These are phyloP conservation scores for Cladorhizidae sp. DNA, from an alignment of 37 sponge, comb jelly and placozoan genomes.

Conservation along the genomic window DNA sequence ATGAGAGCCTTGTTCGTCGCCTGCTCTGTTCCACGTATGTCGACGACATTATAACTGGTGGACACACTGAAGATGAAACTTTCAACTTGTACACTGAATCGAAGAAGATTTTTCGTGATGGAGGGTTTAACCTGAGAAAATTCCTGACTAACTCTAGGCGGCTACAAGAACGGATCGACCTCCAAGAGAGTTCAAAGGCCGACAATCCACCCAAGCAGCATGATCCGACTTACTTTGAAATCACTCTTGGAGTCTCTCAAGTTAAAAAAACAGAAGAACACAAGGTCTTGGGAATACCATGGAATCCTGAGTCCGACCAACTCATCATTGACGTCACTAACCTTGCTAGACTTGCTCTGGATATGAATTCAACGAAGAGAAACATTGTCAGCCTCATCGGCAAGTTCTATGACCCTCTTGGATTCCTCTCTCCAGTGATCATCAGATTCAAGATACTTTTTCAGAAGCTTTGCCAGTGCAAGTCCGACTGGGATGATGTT, in stretches of 20 bases:
- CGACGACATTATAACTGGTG: constrained; percentile 56
- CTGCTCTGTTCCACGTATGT: constrained; percentile 48
- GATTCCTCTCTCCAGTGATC: constrained; percentile 50
- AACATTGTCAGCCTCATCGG: constrained; percentile 38
- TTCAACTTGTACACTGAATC: constrained; percentile 23
- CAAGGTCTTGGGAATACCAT: constrained; percentile 53
- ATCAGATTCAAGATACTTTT: constrained; percentile 57
- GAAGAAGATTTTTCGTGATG: constrained; percentile 38
- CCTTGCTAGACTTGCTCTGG: constrained; percentile 17
- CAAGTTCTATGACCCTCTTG: constrained; percentile 59
- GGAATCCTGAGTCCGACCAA: constrained; percentile 48
- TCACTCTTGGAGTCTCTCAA: constrained; percentile 22
- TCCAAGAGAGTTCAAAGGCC: not conserved
- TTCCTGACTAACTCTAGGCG: constrained; percentile 29
- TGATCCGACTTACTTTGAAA: constrained; percentile 29
- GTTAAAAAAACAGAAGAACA: constrained; percentile 11
- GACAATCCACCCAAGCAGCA: not conserved
- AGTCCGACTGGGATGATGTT: constrained; percentile 46
- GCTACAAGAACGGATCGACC: constrained; percentile 27
- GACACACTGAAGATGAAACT: constrained; percentile 35
- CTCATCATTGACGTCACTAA: constrained; percentile 23
- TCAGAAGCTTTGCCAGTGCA: constrained; percentile 42
- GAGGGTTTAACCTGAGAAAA: too few relatives aligned
- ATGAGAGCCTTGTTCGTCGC: constrained; percentile 1
- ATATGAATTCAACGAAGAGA: constrained; percentile 38